Evolutionary conservation across 2,888 invertebrate species (phyloP).

Genomic region (Platycheirus rosarum): DNA sequence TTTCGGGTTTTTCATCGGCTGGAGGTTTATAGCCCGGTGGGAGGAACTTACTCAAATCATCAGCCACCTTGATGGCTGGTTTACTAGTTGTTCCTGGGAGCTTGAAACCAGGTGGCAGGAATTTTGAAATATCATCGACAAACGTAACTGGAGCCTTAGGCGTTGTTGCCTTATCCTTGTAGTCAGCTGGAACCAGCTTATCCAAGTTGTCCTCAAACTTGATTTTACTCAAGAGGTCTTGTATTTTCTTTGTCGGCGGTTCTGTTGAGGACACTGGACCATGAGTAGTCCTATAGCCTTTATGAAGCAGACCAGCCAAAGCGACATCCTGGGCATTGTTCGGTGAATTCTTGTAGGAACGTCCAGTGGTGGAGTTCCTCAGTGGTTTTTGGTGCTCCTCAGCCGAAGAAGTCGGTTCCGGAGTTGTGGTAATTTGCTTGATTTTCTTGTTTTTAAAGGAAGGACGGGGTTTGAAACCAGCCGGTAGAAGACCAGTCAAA

Average conservation of each 20-base stretch:
- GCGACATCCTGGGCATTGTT: constrained; percentile 85
- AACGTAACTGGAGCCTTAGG: constrained; percentile 82
- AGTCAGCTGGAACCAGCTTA: constrained; percentile 84
- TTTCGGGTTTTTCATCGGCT: constrained; percentile 58
- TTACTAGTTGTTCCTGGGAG: constrained; percentile 82
- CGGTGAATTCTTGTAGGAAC: constrained; percentile 84
- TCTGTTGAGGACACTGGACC: constrained; percentile 39
- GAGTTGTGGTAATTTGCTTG: constrained; percentile 82
- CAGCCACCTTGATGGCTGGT: constrained; percentile 82
- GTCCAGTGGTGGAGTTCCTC: constrained; percentile 81
- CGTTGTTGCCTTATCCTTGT: constrained; percentile 82
- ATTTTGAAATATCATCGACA: constrained; percentile 85
- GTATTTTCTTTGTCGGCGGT: constrained; percentile 74
- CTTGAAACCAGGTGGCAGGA: constrained; percentile 86
- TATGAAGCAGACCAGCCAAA: constrained; percentile 83
- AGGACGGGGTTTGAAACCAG: constrained; percentile 85
- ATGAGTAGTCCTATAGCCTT: constrained; percentile 84
- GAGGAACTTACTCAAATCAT: constrained; percentile 85
- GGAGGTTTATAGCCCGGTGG: constrained; percentile 86
- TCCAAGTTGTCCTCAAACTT: constrained; percentile 81
- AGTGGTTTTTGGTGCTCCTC: constrained; percentile 76
- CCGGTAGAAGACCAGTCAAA: constrained; percentile 85
- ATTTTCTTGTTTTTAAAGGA: constrained; percentile 84
- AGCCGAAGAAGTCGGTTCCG: constrained; percentile 74
- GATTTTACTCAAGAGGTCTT: constrained; percentile 79